Evolutionary conservation across 2,797 vertebrate species (phyloP), one percentile per base, ranked within the genome.

Genomic region (Erethizon dorsatum): DNA sequence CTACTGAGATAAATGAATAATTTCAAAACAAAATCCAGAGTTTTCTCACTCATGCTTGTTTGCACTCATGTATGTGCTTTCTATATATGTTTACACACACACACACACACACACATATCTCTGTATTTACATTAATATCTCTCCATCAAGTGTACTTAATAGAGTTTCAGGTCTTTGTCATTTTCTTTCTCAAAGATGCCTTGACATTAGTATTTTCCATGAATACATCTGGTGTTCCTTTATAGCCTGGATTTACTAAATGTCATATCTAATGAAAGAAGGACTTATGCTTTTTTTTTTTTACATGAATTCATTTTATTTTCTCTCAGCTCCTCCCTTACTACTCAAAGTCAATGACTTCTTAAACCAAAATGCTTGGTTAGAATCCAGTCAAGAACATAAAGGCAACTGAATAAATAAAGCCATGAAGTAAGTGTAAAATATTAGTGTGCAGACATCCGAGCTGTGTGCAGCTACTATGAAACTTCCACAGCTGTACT

Each of bases 381-480:
- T 98, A 98, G 95, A 98, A 97, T 96, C 97, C 97, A 98, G 97
- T 98, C 95, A 98, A 98, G 96, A 96, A 97, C 96, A 98, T 97
- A 98, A 99, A 98, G 96, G 98, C 97, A 98, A 99, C 94, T 98
- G 98, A 99, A 98, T 97, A 99, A 99, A 98, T 98, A 98, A 98
- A 98, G 97, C 98, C 97, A 98, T 99, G 98, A 99, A 99, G 98
- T 99, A 99, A 99, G 99, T 99, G 99, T 99, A 99, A 99, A 99
- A 99, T 98, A 99, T 98, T 97, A 98, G 98, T 98, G 98, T 98
- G 98, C 98, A 99, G 98, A 98, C 98, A 97, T 96, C 92, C 86
- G 96, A 98, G 98, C 98, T 98, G 96, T 98, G 98, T 98, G 97
- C 96, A 98, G 98, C 98, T 98, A 98, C 98, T 98, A 97, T 94